These are phyloP conservation scores for Eupeodes luniger DNA, from an alignment of 2,888 invertebrate genomes.

Conservation along the genomic window DNA sequence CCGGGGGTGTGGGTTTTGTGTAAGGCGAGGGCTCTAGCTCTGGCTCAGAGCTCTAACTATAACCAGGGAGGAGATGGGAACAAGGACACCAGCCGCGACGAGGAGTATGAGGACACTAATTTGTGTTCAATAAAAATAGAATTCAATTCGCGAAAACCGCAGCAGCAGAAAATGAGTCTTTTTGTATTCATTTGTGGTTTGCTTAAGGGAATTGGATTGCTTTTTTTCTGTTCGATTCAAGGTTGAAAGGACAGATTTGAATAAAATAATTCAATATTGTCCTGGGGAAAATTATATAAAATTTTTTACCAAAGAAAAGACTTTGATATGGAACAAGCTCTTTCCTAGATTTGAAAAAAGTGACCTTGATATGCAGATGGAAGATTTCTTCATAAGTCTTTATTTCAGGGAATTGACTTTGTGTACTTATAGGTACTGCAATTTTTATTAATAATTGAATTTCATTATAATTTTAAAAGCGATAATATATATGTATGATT, in stretches of 20 bases:
- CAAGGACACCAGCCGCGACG: not conserved
- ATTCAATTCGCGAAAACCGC: conserved; percentile 40
- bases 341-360: not conserved
- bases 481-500: not conserved
- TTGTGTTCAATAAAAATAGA: conserved; percentile 64
- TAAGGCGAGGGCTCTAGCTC: not conserved
- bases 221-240: conserved; percentile 10
- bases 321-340: too few relatives aligned
- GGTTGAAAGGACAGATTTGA: conserved; percentile 10
- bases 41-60: too few relatives aligned
- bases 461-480: not conserved
- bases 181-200: conserved; percentile 19
- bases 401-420: not conserved
- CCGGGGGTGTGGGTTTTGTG: not conserved
- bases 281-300: not conserved
- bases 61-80: not conserved
- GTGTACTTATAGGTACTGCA: not conserved
- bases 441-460: not conserved
- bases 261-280: conserved; percentile 25
- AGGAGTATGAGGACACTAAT: conserved; percentile 26
- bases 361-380: conserved; percentile 3
- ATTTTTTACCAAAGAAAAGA: not conserved
- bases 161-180: conserved; percentile 31
- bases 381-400: conserved; percentile 5
- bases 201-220: conserved; percentile 27